Percentiles rank a stretch among this genome's conserved stretches.
Conservation (phyloP, 2,888 invertebrate species). For the Mayetiola destructor region DNA sequence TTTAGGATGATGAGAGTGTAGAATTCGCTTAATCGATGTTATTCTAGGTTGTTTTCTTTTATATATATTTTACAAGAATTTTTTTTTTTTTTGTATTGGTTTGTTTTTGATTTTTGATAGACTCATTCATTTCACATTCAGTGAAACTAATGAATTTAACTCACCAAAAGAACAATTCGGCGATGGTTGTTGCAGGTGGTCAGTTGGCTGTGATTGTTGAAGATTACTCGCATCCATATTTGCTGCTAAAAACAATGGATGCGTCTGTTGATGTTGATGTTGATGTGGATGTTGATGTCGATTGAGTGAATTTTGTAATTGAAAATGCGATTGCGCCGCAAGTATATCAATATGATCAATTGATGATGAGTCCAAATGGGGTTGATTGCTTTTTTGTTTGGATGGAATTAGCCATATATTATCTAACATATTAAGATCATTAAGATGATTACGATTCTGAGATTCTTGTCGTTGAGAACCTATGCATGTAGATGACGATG, state of each 20-base stretch:
- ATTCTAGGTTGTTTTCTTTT: no score
- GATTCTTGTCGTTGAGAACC: no score
- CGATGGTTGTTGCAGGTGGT: constrained; percentile 17
- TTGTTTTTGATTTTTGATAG: neutral
- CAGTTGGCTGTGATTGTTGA: constrained; percentile 27
- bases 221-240: constrained; percentile 20
- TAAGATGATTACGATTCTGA: no score
- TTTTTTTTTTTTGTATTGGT: neutral
- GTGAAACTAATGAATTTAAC: constrained; percentile 21
- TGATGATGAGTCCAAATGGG: constrained; percentile 20
- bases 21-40: no score
- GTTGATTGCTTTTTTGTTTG: constrained; percentile 19
- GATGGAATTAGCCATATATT: constrained; percentile 7
- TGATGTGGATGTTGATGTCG: constrained; percentile 19
- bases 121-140: constrained; percentile 8
- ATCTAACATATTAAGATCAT: constrained; percentile 13
- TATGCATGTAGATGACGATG: no score
- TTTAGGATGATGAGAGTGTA: no score
- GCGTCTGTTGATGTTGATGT: neutral
- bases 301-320: constrained; percentile 1
- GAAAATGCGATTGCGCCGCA: constrained; percentile 13
- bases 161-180: constrained; percentile 34
- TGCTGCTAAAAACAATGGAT: neutral
- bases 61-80: no score
- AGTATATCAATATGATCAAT: constrained; percentile 18